Evolutionary conservation across 2,888 invertebrate species (phyloP), one percentile per base, ranked within the genome.

Genomic region (Incurvaria masculella): DNA sequence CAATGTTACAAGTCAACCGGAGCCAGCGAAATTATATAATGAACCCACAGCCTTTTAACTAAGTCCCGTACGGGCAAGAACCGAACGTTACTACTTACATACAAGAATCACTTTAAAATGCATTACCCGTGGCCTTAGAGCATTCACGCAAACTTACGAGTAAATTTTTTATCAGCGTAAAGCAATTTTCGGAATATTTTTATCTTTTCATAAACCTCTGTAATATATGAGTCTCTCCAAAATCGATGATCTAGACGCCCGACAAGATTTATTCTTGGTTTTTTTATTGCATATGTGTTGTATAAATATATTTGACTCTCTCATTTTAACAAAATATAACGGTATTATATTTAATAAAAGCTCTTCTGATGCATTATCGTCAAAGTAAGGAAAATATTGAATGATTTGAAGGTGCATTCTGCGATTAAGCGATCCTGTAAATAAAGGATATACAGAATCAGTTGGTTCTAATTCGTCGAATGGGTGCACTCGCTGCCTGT

Each of bases 41-140:
- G 50, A 49, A 54, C 60, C 61, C 62, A 62, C 64, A 61, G 62
- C 61, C 62, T 56, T 56, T 55, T 49, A 45, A 20, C 48, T 45
- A 45, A 27, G 23, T 49, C 39, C 21, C 41, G 45, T 17, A 11
- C 16, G 42, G 21, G 21, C 21, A 20, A 44, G 33, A 21, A 21
- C 46, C 21, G 23, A 21, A 41, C 21, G 40, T n/a, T 20, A 21
- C 40, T 40, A 41, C 19, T 23, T 26, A 46, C 40, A 26, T 26
- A 56, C 55, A 56, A 52, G 45, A 53, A 49, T 55, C 49, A 56
- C 49, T 56, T 55, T 56, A 55, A 64, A 66, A 66, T 64, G 65
- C 66, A 55, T 58, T 62, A 64, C 66, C 66, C 65, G 62, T 61
- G 57, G 65, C 64, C 62, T 61, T 58, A 56, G n/a, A n/a, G n/a